phyloP scores from a whole-genome alignment of 2,797 vertebrate species.

The Novumbra hubbsi region DNA sequence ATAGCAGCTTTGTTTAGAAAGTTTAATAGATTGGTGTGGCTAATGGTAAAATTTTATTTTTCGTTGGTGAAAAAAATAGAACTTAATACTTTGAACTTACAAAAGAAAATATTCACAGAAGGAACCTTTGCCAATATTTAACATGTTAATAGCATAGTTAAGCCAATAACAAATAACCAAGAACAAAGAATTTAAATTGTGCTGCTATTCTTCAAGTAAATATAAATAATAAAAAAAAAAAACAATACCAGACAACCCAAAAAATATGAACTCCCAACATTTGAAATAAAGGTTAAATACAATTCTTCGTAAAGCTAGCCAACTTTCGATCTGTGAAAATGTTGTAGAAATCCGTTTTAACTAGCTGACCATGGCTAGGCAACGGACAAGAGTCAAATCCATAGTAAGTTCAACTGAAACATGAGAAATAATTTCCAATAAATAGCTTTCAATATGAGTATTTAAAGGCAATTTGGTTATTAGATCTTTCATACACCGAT shows the following conservation, averaged over 20 bases:
- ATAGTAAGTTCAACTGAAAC: no score
- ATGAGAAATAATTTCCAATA: no score
- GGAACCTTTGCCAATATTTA: background rate
- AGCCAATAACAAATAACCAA: no score
- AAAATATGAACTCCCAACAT: background rate
- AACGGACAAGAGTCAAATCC: no score
- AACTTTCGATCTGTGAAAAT: no score
- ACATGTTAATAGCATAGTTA: background rate
- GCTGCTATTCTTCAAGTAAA: background rate
- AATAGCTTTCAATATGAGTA: no score
- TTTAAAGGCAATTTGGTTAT: no score
- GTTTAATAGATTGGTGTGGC: background rate
- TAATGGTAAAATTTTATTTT: background rate
- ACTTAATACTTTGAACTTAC: background rate
- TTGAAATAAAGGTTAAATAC: background rate
- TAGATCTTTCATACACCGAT: no score
- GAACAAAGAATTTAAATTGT: no score
- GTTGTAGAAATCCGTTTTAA: no score
- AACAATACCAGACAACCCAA: background rate
- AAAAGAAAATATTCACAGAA: background rate
- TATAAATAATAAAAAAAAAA: background rate
- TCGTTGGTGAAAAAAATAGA: background rate
- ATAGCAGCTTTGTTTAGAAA: slow-evolving; percentile 8
- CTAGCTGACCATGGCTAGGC: no score
- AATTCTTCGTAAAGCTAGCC: no score